Conservation (phyloP, 1,140 invertebrate species). For the Caenorhabditis brenneri region DNA sequence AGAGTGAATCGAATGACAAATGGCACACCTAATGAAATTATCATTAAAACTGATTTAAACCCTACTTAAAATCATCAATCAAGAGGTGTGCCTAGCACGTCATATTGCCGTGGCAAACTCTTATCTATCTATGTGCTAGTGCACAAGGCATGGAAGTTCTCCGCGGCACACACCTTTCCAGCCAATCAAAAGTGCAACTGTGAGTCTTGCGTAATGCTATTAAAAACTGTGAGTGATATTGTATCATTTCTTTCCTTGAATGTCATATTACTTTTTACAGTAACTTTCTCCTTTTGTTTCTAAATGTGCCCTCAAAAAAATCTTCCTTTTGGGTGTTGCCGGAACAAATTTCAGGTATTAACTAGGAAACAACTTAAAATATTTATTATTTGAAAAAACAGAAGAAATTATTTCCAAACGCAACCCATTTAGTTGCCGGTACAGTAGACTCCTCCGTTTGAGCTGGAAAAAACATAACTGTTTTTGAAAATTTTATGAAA, state of each 20-base stretch:
- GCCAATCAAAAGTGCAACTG: background rate
- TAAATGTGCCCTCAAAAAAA: too few relatives aligned
- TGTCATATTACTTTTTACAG: too few relatives aligned
- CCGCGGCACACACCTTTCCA: background rate
- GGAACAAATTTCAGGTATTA: too few relatives aligned
- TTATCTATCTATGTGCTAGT: background rate
- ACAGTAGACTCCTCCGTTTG: slow-evolving; percentile 16
- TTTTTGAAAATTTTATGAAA: background rate
- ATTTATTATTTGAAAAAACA: background rate
- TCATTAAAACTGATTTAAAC: slow-evolving; percentile 15
- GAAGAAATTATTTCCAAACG: background rate
- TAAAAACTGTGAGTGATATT: too few relatives aligned
- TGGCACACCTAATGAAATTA: background rate
- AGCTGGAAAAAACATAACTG: background rate
- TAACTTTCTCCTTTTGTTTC: too few relatives aligned
- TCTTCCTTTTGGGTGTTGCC: too few relatives aligned
- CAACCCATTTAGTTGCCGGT: background rate
- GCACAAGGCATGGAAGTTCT: background rate
- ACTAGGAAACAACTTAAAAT: too few relatives aligned
- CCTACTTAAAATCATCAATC: background rate
- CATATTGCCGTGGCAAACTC: background rate
- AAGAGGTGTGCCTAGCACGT: background rate
- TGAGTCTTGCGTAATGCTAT: too few relatives aligned
- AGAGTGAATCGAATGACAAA: background rate
- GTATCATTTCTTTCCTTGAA: too few relatives aligned